Conservation (phyloP, 2,797 vertebrate species). For the Gymnoscopelus braueri region DNA sequence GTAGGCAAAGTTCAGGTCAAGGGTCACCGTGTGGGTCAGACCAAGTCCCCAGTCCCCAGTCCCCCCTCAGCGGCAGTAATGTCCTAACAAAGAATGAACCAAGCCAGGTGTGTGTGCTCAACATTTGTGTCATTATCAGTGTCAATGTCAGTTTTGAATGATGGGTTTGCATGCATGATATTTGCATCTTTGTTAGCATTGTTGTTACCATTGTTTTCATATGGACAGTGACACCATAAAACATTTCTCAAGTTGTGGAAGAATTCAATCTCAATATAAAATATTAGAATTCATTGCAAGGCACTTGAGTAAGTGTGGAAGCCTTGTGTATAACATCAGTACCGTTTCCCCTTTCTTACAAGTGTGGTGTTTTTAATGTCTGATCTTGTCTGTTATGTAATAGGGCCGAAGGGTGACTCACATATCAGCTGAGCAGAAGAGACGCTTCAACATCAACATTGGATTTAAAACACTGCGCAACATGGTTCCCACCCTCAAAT, state of each 20-base stretch:
- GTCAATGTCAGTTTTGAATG: neutral
- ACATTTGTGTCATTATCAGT: neutral
- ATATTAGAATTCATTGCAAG: too few relatives aligned
- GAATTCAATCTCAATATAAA: too few relatives aligned
- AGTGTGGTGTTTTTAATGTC: conserved; percentile 8
- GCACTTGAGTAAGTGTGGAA: neutral
- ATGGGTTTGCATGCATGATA: neutral
- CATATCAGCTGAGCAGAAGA: conserved; percentile 94
- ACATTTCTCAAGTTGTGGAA: too few relatives aligned
- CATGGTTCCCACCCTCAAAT: conserved; percentile 86
- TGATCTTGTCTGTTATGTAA: conserved; percentile 26
- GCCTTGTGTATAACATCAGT: neutral
- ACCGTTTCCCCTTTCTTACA: neutral
- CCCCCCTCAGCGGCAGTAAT: conserved; percentile 85
- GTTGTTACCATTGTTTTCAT: neutral
- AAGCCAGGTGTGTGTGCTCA: conserved; percentile 81
- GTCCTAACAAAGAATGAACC: conserved; percentile 83
- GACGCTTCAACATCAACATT: conserved; percentile 92
- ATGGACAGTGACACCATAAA: too few relatives aligned
- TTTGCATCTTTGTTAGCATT: neutral
- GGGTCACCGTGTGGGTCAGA: conserved; percentile 88
- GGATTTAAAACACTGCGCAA: conserved; percentile 90
- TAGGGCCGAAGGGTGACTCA: conserved; percentile 90
- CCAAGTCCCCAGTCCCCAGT: conserved; percentile 90
- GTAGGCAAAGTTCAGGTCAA: conserved; percentile 84